These are phyloP conservation scores for Amyelois transitella DNA, from an alignment of 1,140 invertebrate species.

Conservation along the genomic window DNA sequence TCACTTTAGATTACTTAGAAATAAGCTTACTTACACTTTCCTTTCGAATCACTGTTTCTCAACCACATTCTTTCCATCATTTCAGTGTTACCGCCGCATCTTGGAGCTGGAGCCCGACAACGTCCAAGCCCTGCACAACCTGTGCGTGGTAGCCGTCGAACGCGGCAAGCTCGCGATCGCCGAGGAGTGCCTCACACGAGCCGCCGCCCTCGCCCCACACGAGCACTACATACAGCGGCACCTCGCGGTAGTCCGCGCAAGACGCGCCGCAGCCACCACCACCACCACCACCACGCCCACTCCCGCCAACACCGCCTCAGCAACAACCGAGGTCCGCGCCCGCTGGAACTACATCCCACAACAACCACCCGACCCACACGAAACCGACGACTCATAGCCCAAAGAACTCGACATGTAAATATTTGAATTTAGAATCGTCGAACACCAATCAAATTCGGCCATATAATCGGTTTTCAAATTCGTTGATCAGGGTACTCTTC, in stretches of 20 bases:
- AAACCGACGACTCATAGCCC: conserved; percentile 52
- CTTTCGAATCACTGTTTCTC: too few species aligned
- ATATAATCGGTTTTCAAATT: conserved; percentile 6
- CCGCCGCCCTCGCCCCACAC: conserved; percentile 85
- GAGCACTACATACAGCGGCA: conserved; percentile 95
- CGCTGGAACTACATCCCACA: conserved; percentile 68
- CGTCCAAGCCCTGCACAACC: conserved; percentile 95
- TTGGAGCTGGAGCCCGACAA: conserved; percentile 91
- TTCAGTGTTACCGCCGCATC: conserved; percentile 92
- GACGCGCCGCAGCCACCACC: conserved; percentile 66
- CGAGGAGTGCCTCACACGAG: conserved; percentile 87
- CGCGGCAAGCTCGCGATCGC: conserved; percentile 88
- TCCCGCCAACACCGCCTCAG: conserved; percentile 11
- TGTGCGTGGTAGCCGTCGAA: conserved; percentile 97
- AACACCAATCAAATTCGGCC: conserved; percentile 23
- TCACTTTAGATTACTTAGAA: too few species aligned
- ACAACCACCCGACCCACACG: conserved; percentile 62
- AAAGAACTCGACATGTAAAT: conserved; percentile 16
- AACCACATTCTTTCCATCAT: background rate
- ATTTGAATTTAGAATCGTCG: conserved; percentile 1
- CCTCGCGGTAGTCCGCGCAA: conserved; percentile 86
- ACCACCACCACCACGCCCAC: conserved; percentile 5
- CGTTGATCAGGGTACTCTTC: conserved; percentile 24
- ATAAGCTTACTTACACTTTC: too few species aligned
- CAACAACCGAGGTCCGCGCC: conserved; percentile 41